Base-by-base conservation (phyloP, 30 jellyfish, hydroid and myxozoan species). In the Clytia hemisphaerica region DNA sequence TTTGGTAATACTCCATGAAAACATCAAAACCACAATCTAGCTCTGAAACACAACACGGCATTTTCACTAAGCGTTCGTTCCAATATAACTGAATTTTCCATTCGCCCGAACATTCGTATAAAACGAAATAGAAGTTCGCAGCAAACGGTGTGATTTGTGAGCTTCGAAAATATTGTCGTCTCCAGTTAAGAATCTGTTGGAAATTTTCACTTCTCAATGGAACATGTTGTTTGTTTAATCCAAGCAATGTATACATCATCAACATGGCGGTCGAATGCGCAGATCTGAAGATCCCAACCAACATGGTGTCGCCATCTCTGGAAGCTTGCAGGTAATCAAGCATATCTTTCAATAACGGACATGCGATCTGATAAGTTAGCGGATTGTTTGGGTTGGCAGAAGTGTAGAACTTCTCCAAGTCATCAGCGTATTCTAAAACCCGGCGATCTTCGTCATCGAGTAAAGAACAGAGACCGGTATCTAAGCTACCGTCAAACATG, bases 341-440 rank as follows among this genome's bases (percentile, higher is more conserved):
- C 24, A 84, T 76, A 34, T 78, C 93, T 61, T 89, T 58, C 6
- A 84, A 78, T 21, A 84, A 64, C 16, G 95, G 95, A 76, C 95
- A 84, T 59, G 89, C 72, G 25, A 78, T 44, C 32, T 71, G 80
- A 64, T 84, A 84, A 6, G 95, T 72, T 4, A 84, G 69, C n/a
- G n/a, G n/a, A 33, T 67, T 69, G 61, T 68, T 76, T 4, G 84
- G 85, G 6, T 83, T 46, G 61, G 88, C 64, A 49, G 93, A 42
- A 35, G 76, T 84, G 45, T 73, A 71, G 61, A 55, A 84, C 4
- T 83, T 61, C 26, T 76, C 73, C 71, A 84, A 29, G 48, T 84
- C 95, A 5, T 64, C 61, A 12, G 48, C 54, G 40, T 84, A 84
- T 63, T 84, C 95, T 82, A 84, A 68, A 18, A 84, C 89, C 24